phyloP scores from a whole-genome alignment of 2,113 vertebrate genomes.

The Circaetus gallicus region DNA sequence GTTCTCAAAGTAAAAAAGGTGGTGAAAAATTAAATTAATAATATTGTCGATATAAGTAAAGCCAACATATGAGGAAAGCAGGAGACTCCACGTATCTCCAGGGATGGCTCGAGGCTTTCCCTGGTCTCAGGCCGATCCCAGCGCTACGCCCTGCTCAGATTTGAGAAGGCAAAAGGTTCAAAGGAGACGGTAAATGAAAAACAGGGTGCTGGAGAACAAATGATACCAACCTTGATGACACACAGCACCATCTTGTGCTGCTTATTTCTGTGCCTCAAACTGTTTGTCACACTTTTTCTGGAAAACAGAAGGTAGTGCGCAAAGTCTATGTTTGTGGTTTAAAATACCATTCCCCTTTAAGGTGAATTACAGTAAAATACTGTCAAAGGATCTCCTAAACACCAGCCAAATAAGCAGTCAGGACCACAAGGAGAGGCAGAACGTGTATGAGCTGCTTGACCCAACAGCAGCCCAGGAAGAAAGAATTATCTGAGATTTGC shows the following conservation, averaged over 20 bases:
- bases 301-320: background rate
- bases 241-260: background rate
- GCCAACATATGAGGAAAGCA: background rate
- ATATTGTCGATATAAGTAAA: background rate
- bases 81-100: background rate
- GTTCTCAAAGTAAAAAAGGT: background rate
- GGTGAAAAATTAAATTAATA: background rate
- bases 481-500: background rate
- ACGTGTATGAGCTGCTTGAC: background rate
- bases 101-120: background rate
- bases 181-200: background rate
- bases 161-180: background rate
- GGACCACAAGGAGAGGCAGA: background rate
- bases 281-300: background rate
- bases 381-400: background rate
- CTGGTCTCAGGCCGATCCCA: background rate
- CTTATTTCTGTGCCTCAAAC: background rate
- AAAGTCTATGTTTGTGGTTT: background rate
- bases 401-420: background rate
- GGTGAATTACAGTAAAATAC: background rate
- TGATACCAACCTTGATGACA: background rate
- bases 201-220: background rate
- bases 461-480: background rate
- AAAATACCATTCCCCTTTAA: background rate
- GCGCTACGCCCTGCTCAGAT: rapidly evolving